Percentiles rank a stretch among this genome's conserved stretches.
Conservation (phyloP, 2,888 invertebrate species). For the Lycia hirtaria region DNA sequence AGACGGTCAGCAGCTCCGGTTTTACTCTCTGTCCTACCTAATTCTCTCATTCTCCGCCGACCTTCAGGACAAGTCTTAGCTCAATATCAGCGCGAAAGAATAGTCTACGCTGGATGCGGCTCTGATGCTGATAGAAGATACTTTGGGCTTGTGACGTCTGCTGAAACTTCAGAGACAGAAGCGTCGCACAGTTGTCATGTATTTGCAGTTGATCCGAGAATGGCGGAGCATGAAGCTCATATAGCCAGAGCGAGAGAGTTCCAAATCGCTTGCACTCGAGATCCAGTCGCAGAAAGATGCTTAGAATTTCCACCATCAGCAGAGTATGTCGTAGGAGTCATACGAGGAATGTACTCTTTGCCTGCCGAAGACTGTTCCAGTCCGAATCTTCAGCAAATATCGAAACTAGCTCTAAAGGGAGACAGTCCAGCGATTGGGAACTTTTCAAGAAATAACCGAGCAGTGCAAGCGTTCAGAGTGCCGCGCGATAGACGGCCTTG, state of each 20-base stretch:
- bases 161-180: conserved; percentile 83
- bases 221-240: conserved; percentile 93
- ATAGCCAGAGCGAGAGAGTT: conserved; percentile 92
- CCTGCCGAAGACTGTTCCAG: conserved; percentile 74
- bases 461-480: conserved; percentile 59
- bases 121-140: conserved; percentile 96
- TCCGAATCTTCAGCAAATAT: conserved; percentile 73
- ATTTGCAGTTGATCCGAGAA: conserved; percentile 95
- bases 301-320: conserved; percentile 96
- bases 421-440: conserved; percentile 76
- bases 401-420: conserved; percentile 73
- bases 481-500: conserved; percentile 69
- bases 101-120: conserved; percentile 95
- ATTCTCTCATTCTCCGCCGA: conserved; percentile 92
- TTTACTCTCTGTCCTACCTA: conserved; percentile 92
- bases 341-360: conserved; percentile 90
- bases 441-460: conserved; percentile 69
- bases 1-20: conserved; percentile 94
- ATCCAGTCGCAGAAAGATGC: conserved; percentile 91
- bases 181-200: conserved; percentile 96
- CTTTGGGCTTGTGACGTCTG: conserved; percentile 96
- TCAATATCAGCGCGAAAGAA: conserved; percentile 93
- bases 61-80: conserved; percentile 92
- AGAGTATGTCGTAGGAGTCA: conserved; percentile 89
- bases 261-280: conserved; percentile 93